Evolutionary conservation across 2,797 vertebrate genomes (phyloP).

Genomic region (Steatocranus sp.): DNA sequence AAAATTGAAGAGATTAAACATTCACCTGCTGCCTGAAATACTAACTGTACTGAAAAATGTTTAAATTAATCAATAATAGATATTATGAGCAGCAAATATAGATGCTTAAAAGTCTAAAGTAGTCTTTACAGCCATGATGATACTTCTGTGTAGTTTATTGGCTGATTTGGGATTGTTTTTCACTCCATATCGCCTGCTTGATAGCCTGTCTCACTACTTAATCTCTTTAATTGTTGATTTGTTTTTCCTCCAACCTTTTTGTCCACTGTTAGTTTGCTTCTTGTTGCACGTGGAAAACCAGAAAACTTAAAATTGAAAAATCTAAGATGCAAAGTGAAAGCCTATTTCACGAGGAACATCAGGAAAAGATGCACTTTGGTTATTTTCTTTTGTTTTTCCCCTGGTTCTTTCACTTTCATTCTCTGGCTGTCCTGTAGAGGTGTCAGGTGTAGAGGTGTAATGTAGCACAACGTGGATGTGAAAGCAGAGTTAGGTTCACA

Average conservation of each 20-base stretch:
- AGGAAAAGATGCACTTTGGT: background rate
- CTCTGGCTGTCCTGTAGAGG: background rate
- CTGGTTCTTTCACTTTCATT: background rate
- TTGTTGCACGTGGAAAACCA: background rate
- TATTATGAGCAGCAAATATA: background rate
- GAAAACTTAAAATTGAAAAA: background rate
- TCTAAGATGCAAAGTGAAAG: background rate
- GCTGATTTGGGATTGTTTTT: background rate
- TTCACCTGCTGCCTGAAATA: background rate
- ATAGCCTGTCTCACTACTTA: background rate
- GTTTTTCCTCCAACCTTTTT: background rate
- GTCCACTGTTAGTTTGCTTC: background rate
- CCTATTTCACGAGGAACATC: background rate
- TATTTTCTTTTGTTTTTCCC: background rate
- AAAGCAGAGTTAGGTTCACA: background rate
- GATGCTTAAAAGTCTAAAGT: background rate
- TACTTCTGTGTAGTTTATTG: background rate
- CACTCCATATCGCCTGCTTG: background rate
- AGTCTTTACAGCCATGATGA: background rate
- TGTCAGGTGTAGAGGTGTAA: background rate
- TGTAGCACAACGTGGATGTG: background rate
- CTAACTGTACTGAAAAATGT: background rate
- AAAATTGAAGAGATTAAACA: background rate
- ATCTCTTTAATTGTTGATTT: background rate
- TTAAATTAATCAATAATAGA: background rate